phyloP scores from a whole-genome alignment of 2,888 invertebrate species.

The Ypsolopha sequella region DNA sequence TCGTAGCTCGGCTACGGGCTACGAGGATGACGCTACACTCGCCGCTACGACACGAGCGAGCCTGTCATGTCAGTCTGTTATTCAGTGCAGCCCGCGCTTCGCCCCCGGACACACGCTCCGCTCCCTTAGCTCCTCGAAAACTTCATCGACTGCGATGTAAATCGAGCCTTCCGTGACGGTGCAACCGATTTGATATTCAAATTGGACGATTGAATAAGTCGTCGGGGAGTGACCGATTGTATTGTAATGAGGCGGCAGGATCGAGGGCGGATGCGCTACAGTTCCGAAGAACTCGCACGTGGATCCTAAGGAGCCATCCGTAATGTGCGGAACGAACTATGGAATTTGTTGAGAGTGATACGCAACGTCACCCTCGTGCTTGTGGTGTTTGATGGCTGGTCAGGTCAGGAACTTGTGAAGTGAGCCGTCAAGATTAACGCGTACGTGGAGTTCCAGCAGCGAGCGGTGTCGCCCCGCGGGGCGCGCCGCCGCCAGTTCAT shows the following conservation, averaged over 20 bases:
- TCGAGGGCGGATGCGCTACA: conserved; percentile 10
- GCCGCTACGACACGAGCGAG: conserved; percentile 11
- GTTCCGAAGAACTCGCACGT: background rate
- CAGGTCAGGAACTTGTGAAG: conserved; percentile 20
- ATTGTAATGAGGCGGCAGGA: conserved; percentile 33
- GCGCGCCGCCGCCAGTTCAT: conserved; percentile 61
- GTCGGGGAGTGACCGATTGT: conserved; percentile 32
- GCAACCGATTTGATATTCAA: conserved; percentile 38
- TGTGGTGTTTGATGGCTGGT: conserved; percentile 38
- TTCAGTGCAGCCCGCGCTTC: conserved; percentile 40
- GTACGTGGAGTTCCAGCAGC: conserved; percentile 50
- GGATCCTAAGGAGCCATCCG: background rate
- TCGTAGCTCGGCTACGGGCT: conserved; percentile 44
- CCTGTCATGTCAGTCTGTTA: conserved; percentile 8
- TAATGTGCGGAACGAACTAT: conserved; percentile 17
- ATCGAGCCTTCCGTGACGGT: conserved; percentile 27
- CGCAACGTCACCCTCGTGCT: conserved; percentile 25
- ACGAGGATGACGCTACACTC: conserved; percentile 20
- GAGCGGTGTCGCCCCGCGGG: conserved; percentile 57
- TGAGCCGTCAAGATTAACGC: conserved; percentile 54
- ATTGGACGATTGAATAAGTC: conserved; percentile 38
- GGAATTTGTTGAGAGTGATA: conserved; percentile 31
- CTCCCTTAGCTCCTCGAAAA: conserved; percentile 11
- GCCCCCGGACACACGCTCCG: conserved; percentile 32
- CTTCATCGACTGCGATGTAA: conserved; percentile 7